Evolutionary conservation across 2,797 vertebrate species (phyloP).

Genomic region (Argya squamiceps): DNA sequence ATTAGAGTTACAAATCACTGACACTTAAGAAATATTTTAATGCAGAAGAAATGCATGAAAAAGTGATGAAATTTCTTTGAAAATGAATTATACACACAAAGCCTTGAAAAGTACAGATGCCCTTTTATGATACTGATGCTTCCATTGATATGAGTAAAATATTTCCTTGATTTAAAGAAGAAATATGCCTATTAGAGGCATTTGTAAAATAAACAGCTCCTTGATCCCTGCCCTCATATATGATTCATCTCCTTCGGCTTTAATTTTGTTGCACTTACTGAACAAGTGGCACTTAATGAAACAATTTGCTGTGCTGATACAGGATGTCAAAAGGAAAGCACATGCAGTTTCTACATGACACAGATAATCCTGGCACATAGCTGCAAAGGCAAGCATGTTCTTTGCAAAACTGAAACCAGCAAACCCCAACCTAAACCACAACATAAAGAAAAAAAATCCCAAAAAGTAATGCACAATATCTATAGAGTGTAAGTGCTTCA

Average conservation of each 20-base stretch:
- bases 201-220: conserved; percentile 51
- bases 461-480: neutral
- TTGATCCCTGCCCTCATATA: conserved; percentile 36
- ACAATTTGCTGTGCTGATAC: neutral
- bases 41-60: neutral
- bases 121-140: conserved; percentile 2
- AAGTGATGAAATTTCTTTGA: neutral
- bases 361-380: neutral
- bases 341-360: neutral
- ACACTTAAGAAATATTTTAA: conserved; percentile 55
- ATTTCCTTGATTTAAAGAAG: conserved; percentile 41
- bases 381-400: neutral
- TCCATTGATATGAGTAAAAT: conserved; percentile 9
- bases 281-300: conserved; percentile 38
- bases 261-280: conserved; percentile 43
- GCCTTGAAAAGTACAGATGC: conserved; percentile 18
- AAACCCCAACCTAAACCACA: neutral
- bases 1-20: conserved; percentile 60
- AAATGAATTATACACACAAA: conserved; percentile 26
- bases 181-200: conserved; percentile 13
- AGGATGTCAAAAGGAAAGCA: neutral
- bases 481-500: neutral
- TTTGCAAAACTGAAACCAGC: neutral
- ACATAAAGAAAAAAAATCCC: neutral
- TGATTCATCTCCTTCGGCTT: conserved; percentile 19